Evolutionary conservation across 2,113 vertebrate species (phyloP).

Genomic region (Phocoena phocoena): DNA sequence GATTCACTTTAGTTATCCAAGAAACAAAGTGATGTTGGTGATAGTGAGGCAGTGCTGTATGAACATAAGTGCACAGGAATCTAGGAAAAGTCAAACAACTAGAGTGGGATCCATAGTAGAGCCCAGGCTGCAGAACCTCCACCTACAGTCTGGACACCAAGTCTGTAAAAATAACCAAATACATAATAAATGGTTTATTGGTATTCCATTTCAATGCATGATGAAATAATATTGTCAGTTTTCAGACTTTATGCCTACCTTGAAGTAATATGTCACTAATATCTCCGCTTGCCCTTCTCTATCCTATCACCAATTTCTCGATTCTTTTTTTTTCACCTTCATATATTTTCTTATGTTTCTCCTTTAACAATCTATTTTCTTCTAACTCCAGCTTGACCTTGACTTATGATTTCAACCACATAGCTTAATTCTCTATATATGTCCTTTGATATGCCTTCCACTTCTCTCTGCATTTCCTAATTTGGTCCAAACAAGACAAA

Average conservation of each 20-base stretch:
- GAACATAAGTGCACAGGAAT: neutral
- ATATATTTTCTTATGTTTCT: neutral
- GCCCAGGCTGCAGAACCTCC: neutral
- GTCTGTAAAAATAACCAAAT: neutral
- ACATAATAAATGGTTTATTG: neutral
- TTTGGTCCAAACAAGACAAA: neutral
- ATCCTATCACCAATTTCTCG: neutral
- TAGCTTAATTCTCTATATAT: neutral
- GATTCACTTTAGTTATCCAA: neutral
- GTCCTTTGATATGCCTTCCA: neutral
- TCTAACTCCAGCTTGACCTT: neutral
- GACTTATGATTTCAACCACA: neutral
- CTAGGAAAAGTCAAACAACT: neutral
- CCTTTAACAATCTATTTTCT: neutral
- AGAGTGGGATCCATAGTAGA: neutral
- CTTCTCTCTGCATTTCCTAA: neutral
- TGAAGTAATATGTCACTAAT: neutral
- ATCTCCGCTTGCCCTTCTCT: neutral
- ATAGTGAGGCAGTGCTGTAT: neutral
- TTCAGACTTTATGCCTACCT: neutral
- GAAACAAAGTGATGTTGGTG: neutral
- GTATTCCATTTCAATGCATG: neutral
- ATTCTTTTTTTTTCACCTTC: neutral
- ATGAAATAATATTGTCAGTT: neutral
- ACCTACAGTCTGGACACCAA: neutral